Evolutionary conservation across 1,140 invertebrate species (phyloP).

Genomic region (Rhopalosiphum maidis): DNA sequence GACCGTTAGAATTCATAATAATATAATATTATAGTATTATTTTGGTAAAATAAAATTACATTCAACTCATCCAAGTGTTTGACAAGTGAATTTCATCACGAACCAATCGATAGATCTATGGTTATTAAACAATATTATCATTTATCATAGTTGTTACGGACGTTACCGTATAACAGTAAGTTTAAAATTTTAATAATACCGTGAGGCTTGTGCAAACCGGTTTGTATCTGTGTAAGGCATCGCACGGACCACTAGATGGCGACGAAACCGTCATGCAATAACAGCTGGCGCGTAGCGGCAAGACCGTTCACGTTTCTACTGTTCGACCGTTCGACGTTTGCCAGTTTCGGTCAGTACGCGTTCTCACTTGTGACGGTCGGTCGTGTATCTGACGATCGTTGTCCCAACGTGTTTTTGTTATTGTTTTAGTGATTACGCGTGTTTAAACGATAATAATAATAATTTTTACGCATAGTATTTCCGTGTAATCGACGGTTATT

Average conservation of each 20-base stretch:
- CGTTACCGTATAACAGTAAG: too few relatives aligned
- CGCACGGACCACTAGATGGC: constrained; percentile 11
- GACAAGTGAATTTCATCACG: not conserved
- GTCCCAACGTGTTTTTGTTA: too few relatives aligned
- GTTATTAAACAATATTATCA: not conserved
- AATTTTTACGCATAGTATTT: not conserved
- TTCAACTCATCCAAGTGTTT: not conserved
- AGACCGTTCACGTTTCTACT: constrained; percentile 5
- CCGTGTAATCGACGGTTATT: not conserved
- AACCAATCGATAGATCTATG: not conserved
- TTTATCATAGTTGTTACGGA: not conserved
- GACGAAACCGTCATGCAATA: not conserved
- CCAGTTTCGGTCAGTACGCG: constrained; percentile 1
- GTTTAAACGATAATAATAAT: not conserved
- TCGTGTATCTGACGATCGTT: not conserved
- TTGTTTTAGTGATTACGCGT: not conserved
- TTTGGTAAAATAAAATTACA: not conserved
- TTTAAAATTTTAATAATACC: not conserved
- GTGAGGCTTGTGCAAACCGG: not conserved
- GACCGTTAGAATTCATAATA: not conserved
- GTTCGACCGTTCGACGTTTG: not conserved
- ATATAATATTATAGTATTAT: not conserved
- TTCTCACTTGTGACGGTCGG: too few relatives aligned
- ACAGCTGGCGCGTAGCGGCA: constrained; percentile 21
- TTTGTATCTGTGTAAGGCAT: not conserved